Conservation (phyloP, 2,888 invertebrate species). For the Eutolmus rufibarbis region DNA sequence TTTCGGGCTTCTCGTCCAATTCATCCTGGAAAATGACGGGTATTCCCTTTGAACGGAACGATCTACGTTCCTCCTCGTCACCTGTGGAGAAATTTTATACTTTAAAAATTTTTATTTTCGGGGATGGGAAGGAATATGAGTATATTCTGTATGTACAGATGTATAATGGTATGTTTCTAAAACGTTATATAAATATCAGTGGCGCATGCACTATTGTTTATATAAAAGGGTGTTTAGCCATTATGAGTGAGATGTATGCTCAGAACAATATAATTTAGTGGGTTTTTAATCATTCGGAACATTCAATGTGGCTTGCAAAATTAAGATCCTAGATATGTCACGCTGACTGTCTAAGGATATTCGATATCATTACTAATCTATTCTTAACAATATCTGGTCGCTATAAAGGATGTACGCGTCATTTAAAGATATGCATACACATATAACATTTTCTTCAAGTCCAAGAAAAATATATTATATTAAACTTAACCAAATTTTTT, state of each 20-base stretch:
- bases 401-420: no score
- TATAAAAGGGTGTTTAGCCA: not conserved
- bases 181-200: not conserved
- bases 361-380: not conserved
- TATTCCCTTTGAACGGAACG: constrained; percentile 83
- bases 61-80: constrained; percentile 82
- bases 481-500: no score
- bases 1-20: constrained; percentile 89
- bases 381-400: not conserved
- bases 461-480: no score
- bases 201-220: not conserved
- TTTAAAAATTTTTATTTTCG: not conserved
- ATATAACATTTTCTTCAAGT: no score
- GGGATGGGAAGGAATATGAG: not conserved
- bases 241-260: not conserved
- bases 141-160: constrained; percentile 19
- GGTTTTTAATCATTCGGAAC: not conserved
- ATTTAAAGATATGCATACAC: no score
- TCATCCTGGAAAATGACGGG: constrained; percentile 98
- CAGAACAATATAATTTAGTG: not conserved
- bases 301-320: not conserved
- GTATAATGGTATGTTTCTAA: not conserved
- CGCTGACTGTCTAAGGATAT: not conserved
- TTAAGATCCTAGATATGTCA: not conserved
- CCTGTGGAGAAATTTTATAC: constrained; percentile 58